phyloP scores from a whole-genome alignment of 2,888 invertebrate genomes.

The Drosophila ustulata region DNA sequence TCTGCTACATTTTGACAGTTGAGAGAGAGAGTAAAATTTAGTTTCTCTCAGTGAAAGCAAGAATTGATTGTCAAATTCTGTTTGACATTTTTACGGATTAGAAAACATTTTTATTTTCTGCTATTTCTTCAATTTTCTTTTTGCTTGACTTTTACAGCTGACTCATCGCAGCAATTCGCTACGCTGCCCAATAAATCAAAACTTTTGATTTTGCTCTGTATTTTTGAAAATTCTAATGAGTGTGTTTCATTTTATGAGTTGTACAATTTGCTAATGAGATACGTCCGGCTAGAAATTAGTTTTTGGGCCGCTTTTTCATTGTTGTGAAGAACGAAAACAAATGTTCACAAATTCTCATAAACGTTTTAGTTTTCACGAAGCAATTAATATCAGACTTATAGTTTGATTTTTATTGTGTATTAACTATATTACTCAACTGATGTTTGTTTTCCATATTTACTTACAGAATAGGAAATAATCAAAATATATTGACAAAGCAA shows the following conservation, averaged over 20 bases:
- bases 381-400: conserved; percentile 26
- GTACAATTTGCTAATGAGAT: conserved; percentile 48
- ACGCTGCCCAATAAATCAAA: conserved; percentile 47
- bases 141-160: conserved; percentile 45
- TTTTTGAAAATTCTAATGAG: background rate
- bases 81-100: conserved; percentile 44
- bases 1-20: conserved; percentile 45
- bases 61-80: conserved; percentile 40
- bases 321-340: conserved; percentile 30
- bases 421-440: background rate
- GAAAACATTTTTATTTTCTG: conserved; percentile 23
- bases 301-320: conserved; percentile 19
- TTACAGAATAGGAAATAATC: background rate
- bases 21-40: conserved; percentile 19
- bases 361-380: conserved; percentile 11
- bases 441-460: background rate
- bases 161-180: conserved; percentile 48
- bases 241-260: conserved; percentile 26
- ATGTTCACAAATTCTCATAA: conserved; percentile 49
- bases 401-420: background rate
- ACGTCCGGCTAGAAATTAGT: conserved; percentile 48
- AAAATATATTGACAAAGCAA: background rate
- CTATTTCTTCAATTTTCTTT: conserved; percentile 24
- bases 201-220: conserved; percentile 19
- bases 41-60: background rate